Base-by-base conservation (phyloP, 2,113 vertebrate genomes). In the Daphoenositta chrysoptera region DNA sequence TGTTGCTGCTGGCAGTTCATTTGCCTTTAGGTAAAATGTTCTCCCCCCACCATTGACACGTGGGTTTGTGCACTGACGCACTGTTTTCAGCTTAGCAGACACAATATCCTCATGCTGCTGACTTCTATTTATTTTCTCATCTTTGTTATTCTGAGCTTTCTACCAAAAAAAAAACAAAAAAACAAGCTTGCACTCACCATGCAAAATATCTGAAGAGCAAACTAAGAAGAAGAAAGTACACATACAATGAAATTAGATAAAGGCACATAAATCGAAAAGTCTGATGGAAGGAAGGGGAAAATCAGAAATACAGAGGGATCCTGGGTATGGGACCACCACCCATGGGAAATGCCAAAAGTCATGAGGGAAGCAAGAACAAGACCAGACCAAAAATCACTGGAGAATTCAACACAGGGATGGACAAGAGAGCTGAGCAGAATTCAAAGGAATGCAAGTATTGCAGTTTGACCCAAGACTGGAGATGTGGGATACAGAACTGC, bases 31-130 rank as follows among this genome's bases (percentile, higher is more conserved):
- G 76, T 39, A 71, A 80, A 86, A 86, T 17, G 28, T 71, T 80
- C 56, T 92, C 51, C 40, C 69, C 27, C 13, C 54, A 81, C 33
- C 53, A 80, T 4, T 14, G 13, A 83, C 68, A 86, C 5, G 27
- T 78, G 79, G 70, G 73, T 70, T 95, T 87, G 79, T 65, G 84
- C 84, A 50, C 68, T 84, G 87, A 84, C 3, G 0, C 58, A 83
- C 83, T 40, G 64, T 85, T 92, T 88, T 66, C 83, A 83, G 85
- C 90, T 88, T 73, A 86, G 80, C 61, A 94, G 92, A 90, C 66
- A 93, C 42, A 92, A 94, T 83, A 70, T 78, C 86, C 90, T 81
- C 0, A 0, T 83, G 86, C 79, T 81, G 72, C 64, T 95, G 71
- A 77, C 68, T 81, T 69, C 45, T 64, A 35, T 58, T 90, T 87